phyloP scores from a whole-genome alignment of 1,140 invertebrate species.

The Magallana gigas region DNA sequence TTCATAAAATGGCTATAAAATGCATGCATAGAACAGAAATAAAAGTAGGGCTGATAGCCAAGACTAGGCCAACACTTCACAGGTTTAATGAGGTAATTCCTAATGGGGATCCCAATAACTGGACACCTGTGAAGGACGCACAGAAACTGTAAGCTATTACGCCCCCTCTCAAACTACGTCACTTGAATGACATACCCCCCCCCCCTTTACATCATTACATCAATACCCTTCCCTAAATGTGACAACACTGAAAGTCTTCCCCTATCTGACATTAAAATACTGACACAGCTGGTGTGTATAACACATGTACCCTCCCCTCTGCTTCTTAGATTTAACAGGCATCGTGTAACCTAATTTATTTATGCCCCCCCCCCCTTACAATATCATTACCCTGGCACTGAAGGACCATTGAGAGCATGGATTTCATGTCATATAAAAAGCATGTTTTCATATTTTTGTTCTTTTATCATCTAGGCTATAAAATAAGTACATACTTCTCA shows the following conservation, averaged over 20 bases:
- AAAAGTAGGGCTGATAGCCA: neutral
- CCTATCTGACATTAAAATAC: no score
- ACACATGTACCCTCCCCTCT: no score
- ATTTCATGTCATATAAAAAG: neutral
- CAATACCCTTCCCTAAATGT: no score
- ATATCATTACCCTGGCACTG: conserved; percentile 3
- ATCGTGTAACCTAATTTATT: neutral
- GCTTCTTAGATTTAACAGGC: no score
- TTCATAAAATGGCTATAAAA: conserved; percentile 20
- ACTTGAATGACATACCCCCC: no score
- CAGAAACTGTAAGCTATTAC: neutral
- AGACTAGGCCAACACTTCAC: neutral
- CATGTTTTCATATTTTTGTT: no score
- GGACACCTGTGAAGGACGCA: neutral
- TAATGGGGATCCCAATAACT: neutral
- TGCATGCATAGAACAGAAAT: conserved; percentile 33
- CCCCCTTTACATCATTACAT: no score
- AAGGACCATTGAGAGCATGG: neutral
- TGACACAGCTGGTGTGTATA: no score
- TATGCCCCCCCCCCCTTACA: neutral
- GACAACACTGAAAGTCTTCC: no score
- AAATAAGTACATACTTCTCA: no score
- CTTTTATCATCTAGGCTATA: no score
- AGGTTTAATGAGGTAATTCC: neutral
- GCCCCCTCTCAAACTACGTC: no score